phyloP scores from a whole-genome alignment of 2,888 invertebrate genomes.

The Drosophila nr. fundita region DNA sequence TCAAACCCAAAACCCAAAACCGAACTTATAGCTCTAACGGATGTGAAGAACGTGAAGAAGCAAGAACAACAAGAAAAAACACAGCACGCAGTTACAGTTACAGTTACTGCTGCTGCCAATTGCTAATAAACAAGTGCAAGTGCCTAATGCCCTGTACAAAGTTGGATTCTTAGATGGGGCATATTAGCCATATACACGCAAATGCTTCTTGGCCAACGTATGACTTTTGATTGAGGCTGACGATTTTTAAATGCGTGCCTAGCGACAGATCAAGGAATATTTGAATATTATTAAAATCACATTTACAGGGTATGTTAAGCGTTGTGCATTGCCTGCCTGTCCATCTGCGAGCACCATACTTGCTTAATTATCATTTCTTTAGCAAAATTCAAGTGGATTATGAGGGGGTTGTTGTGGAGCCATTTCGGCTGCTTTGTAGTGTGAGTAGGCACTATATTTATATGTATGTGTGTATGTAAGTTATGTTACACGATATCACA shows the following conservation, averaged over 20 bases:
- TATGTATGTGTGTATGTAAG: neutral
- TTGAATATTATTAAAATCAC: neutral
- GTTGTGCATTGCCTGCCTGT: conserved; percentile 1
- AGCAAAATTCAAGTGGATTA: conserved; percentile 48
- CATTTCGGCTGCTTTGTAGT: conserved; percentile 4
- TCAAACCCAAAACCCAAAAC: conserved; percentile 17
- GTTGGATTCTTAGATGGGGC: too few relatives aligned
- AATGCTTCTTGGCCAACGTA: neutral
- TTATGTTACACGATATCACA: conserved; percentile 60
- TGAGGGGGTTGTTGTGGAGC: conserved; percentile 19
- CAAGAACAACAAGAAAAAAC: conserved; percentile 10
- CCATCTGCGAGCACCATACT: conserved; percentile 1
- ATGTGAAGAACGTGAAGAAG: conserved; percentile 28
- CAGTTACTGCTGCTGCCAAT: conserved; percentile 44
- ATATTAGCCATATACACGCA: neutral
- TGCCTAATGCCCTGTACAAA: conserved; percentile 40
- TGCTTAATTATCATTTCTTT: conserved; percentile 53
- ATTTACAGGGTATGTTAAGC: conserved; percentile 13
- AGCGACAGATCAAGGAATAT: neutral
- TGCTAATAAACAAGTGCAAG: conserved; percentile 55
- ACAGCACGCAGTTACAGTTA: conserved; percentile 49
- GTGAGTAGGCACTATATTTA: neutral
- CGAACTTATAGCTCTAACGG: conserved; percentile 34
- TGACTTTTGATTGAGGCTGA: neutral
- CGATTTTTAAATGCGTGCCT: neutral